Percentiles rank a stretch among this genome's conserved stretches.
Conservation (phyloP, 1,140 invertebrate species). For the Drosophila punjabiensis region DNA sequence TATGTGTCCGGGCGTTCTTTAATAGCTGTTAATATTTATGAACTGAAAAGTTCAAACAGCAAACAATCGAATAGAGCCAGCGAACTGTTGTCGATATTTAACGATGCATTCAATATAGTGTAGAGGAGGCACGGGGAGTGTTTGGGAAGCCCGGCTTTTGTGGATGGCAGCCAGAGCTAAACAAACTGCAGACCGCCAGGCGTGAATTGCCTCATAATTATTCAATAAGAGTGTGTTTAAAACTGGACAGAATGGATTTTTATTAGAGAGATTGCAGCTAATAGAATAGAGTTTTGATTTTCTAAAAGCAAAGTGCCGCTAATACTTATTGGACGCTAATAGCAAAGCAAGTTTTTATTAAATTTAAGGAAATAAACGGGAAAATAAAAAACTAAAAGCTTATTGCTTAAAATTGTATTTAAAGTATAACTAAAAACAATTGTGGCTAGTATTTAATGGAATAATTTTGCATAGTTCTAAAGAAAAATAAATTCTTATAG, state of each 20-base stretch:
- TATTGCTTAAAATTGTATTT: background rate
- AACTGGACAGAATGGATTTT: constrained; percentile 8
- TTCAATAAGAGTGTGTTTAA: constrained; percentile 47
- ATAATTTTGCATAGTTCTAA: too few relatives aligned
- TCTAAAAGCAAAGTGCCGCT: background rate
- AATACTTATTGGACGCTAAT: background rate
- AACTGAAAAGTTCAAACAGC: constrained; percentile 65
- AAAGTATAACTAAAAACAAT: background rate
- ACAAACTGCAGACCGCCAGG: constrained; percentile 34
- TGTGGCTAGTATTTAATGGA: background rate
- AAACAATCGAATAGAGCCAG: constrained; percentile 44
- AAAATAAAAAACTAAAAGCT: background rate
- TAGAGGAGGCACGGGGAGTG: background rate
- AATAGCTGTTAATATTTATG: constrained; percentile 82
- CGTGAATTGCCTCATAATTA: constrained; percentile 65
- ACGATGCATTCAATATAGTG: constrained; percentile 50
- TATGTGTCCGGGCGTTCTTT: constrained; percentile 48
- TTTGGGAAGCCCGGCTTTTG: background rate
- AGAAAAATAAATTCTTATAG: background rate
- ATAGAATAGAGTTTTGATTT: background rate
- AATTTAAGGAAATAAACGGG: background rate
- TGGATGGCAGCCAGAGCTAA: constrained; percentile 14
- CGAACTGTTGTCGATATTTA: constrained; percentile 68
- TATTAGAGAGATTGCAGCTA: background rate
- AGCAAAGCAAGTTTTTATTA: background rate